phyloP scores from a whole-genome alignment of 2,113 vertebrate species.

The Cricetomys ansorgei region DNA sequence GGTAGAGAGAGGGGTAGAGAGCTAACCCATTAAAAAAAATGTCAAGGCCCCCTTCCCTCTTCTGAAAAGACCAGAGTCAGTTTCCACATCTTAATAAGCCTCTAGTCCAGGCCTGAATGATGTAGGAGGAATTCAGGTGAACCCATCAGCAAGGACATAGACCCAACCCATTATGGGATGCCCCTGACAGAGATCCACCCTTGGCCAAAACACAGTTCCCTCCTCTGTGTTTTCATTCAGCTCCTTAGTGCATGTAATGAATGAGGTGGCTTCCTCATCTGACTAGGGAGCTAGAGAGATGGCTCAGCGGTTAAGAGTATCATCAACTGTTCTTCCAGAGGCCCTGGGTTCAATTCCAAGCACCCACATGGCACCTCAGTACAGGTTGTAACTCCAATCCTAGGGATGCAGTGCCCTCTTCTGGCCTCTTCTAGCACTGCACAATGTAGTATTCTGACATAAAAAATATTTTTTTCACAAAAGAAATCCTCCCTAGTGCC shows the following conservation, averaged over 20 bases:
- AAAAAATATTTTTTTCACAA: background rate
- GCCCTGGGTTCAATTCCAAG: background rate
- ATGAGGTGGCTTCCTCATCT: background rate
- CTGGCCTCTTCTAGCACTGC: background rate
- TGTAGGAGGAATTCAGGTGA: background rate
- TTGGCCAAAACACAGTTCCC: background rate
- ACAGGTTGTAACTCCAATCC: background rate
- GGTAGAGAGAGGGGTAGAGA: background rate
- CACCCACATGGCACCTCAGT: background rate
- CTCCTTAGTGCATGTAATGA: background rate
- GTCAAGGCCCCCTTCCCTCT: background rate
- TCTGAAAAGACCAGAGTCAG: background rate
- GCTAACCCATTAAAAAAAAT: background rate
- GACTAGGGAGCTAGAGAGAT: background rate
- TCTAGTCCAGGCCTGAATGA: background rate
- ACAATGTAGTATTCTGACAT: background rate
- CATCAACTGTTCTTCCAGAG: background rate
- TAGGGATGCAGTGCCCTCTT: background rate
- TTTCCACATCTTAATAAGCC: background rate
- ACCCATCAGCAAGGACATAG: background rate
- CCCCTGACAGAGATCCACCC: background rate
- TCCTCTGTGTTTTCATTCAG: background rate
- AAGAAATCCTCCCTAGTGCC: background rate
- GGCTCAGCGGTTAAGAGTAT: background rate
- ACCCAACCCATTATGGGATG: background rate